These are phyloP conservation scores for Nemotelus pantherinus DNA, from an alignment of 2,888 invertebrate genomes.

Conservation along the genomic window DNA sequence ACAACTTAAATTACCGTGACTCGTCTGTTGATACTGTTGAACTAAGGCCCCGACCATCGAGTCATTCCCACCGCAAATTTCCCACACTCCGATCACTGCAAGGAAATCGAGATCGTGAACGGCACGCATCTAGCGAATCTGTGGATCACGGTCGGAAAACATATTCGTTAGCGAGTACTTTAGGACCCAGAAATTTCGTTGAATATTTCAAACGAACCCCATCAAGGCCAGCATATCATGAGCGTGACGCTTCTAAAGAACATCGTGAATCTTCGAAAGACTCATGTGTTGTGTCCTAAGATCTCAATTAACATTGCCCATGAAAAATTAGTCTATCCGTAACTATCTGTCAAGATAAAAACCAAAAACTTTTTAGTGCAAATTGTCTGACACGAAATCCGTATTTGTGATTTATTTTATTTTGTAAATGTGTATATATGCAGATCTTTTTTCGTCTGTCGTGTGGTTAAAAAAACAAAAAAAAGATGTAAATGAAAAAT, in stretches of 20 bases:
- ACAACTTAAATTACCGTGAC: slow-evolving; percentile 50
- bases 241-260: slow-evolving; percentile 14
- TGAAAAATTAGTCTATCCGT: too few relatives aligned
- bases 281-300: slow-evolving; percentile 62
- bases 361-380: slow-evolving; percentile 51
- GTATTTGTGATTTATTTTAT: slow-evolving; percentile 34
- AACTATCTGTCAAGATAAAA: slow-evolving; percentile 49
- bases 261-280: slow-evolving; percentile 55
- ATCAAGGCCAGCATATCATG: slow-evolving; percentile 52
- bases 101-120: background rate
- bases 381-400: slow-evolving; percentile 47
- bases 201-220: slow-evolving; percentile 61
- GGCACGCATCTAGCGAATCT: slow-evolving; percentile 38
- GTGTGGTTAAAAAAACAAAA: background rate
- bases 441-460: background rate
- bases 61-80: slow-evolving; percentile 54
- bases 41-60: background rate
- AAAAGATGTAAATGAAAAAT: background rate
- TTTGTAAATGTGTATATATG: background rate
- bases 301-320: slow-evolving; percentile 24
- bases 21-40: slow-evolving; percentile 48
- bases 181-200: slow-evolving; percentile 53
- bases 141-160: slow-evolving; percentile 25
- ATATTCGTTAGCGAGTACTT: slow-evolving; percentile 33
- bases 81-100: slow-evolving; percentile 57